Percentiles rank a stretch among this genome's conserved stretches.
Conservation (phyloP, 2,113 vertebrate species). For the Gymnorhina tibicen region DNA sequence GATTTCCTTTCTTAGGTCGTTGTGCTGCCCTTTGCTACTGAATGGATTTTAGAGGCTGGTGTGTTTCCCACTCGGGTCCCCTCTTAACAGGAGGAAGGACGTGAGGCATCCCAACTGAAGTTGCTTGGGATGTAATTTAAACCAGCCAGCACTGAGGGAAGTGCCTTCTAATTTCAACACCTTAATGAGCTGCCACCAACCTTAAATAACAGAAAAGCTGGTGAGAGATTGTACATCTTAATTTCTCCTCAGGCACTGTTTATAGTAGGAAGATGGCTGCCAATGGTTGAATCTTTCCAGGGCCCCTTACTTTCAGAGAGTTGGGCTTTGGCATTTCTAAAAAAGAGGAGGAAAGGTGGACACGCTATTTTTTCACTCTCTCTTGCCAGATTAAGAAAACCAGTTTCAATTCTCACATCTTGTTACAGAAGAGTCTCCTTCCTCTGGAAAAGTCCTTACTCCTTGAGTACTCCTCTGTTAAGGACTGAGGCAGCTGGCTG, state of each 20-base stretch:
- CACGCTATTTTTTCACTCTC: not conserved
- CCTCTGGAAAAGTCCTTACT: not conserved
- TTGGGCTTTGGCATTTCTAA: not conserved
- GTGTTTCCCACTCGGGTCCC: not conserved
- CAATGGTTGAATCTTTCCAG: not conserved
- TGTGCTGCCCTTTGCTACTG: not conserved
- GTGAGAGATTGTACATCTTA: not conserved
- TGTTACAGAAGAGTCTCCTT: not conserved
- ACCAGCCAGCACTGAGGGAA: not conserved
- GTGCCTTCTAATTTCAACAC: not conserved
- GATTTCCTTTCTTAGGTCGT: not conserved
- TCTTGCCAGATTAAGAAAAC: not conserved
- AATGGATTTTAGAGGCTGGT: not conserved
- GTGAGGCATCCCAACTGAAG: not conserved
- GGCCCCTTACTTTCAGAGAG: not conserved
- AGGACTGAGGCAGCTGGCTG: not conserved
- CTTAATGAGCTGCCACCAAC: not conserved
- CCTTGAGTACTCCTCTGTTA: not conserved
- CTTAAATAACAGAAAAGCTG: not conserved
- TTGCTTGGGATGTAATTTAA: not conserved
- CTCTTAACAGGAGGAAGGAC: not conserved
- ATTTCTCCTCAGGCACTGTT: not conserved
- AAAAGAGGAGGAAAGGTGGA: not conserved
- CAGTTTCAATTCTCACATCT: not conserved
- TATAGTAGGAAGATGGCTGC: not conserved